A percentile compares a stretch with the other conserved stretches of the same genome.
Conservation (phyloP, 2,797 vertebrate species). For the Chelon labrosus region DNA sequence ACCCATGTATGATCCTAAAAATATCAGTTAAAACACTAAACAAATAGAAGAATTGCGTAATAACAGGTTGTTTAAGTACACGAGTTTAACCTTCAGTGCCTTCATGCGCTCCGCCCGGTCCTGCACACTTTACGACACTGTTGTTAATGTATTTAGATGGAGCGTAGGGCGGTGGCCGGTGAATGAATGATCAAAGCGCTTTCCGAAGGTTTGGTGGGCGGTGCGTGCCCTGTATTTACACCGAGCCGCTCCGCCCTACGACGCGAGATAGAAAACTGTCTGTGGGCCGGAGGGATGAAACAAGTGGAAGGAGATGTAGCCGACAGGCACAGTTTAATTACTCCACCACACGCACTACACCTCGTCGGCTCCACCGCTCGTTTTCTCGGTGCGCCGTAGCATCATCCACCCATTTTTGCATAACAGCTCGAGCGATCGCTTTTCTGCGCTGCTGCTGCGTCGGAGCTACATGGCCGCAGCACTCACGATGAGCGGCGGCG, state of each 20-base stretch:
- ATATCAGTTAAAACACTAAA: neutral
- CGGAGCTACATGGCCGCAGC: conserved; percentile 91
- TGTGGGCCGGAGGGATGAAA: conserved; percentile 74
- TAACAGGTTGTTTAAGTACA: neutral
- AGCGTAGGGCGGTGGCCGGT: conserved; percentile 78
- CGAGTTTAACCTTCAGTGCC: conserved; percentile 12
- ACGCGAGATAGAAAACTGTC: conserved; percentile 76
- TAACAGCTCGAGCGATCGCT: conserved; percentile 22
- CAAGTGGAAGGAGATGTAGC: conserved; percentile 79
- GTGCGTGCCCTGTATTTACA: conserved; percentile 74
- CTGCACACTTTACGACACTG: conserved; percentile 31
- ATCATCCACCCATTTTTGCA: conserved; percentile 36
- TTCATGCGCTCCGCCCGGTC: conserved; percentile 2
- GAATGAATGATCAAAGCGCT: conserved; percentile 79
- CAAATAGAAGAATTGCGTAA: neutral
- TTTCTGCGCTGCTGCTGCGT: conserved; percentile 50
- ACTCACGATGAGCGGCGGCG: conserved; percentile 87
- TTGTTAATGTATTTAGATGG: conserved; percentile 54
- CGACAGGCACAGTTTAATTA: conserved; percentile 48
- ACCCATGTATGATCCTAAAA: no score
- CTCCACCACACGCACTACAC: conserved; percentile 44
- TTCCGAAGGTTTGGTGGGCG: conserved; percentile 67
- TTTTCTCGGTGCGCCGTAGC: conserved; percentile 37
- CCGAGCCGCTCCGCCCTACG: conserved; percentile 77
- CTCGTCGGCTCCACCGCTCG: conserved; percentile 36